A percentile compares a stretch with the other conserved stretches of the same genome.
These are phyloP conservation scores for Orchesella flavescens DNA, from an alignment of 2,888 invertebrate genomes.

Conservation along the genomic window DNA sequence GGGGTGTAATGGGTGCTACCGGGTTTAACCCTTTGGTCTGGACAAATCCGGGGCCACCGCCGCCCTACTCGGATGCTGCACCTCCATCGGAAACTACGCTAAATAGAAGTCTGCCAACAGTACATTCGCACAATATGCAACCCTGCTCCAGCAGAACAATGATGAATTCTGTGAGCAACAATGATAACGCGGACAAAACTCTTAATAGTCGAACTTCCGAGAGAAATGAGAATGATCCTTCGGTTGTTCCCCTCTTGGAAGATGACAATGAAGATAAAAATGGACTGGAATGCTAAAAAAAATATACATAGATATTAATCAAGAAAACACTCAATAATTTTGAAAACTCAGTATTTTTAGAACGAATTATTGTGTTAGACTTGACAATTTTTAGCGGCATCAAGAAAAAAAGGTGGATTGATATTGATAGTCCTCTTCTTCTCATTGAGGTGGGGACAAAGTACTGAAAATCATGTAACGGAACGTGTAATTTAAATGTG, in stretches of 20 bases:
- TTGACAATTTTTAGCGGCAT: no score
- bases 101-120: constrained; percentile 22
- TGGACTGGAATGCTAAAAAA: constrained; percentile 60
- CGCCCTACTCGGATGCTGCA: constrained; percentile 54
- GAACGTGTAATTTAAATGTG: background rate
- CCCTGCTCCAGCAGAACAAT: constrained; percentile 58
- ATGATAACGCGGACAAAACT: constrained; percentile 41
- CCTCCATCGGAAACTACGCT: constrained; percentile 24
- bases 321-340: background rate
- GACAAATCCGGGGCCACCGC: constrained; percentile 60
- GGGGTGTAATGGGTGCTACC: constrained; percentile 41
- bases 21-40: constrained; percentile 58
- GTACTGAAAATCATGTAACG: background rate
- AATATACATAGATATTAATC: background rate
- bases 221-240: constrained; percentile 40
- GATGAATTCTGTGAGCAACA: constrained; percentile 18
- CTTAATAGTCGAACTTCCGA: constrained; percentile 42
- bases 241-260: constrained; percentile 47
- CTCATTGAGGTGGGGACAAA: no score
- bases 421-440: no score
- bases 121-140: constrained; percentile 43
- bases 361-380: no score
- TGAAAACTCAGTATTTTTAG: background rate
- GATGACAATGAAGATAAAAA: constrained; percentile 56
- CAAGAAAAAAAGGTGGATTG: no score